Evolutionary conservation across 2,797 vertebrate species (phyloP), one percentile per base, ranked within the genome.

Genomic region (Peromyscus melanophrys): DNA sequence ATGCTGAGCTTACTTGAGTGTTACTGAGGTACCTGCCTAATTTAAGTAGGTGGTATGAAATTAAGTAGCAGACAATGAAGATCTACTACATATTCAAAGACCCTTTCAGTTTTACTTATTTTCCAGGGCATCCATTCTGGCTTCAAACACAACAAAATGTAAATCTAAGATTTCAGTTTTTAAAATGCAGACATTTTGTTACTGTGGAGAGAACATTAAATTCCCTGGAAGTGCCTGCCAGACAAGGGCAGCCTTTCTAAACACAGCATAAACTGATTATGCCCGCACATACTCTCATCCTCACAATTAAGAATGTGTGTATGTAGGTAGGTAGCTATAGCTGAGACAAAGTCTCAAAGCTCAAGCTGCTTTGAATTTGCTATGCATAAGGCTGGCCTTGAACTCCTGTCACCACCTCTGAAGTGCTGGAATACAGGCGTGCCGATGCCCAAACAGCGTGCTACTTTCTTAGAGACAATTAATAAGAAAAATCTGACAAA

Each of bases 71-170:
- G 49, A 31, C 63, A 90, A n/a, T 55, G 87, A 82, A 95, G 49
- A 90, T 31, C 29, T 76, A 73, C 46, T 77, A 81, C 6, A 95
- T 19, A 85, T 59, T 29, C 85, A 91, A 91, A 88, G 63, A 93
- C 6, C 10, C 29, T 86, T 23, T 80, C 29, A 89, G 34, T 59
- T 71, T 63, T 96, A 77, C 75, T 93, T 83, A 40, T 55, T 91
- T 91, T 63, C 86, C 59, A 90, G 14, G 87, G 12, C 84, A 34
- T 82, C 43, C 78, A 86, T 31, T 86, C 31, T 93, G 19, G 49
- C n/a, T 93, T 95, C 67, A 96, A 94, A 93, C 4, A 82, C 57
- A 85, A 94, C n/a, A 31, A 77, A 96, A 94, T 69, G 31, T 61
- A 89, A 90, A 94, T 69, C 19, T 69, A 71, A 5, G 17, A 94